Conservation (phyloP, 2,113 vertebrate genomes). For the Cercocebus atys region DNA sequence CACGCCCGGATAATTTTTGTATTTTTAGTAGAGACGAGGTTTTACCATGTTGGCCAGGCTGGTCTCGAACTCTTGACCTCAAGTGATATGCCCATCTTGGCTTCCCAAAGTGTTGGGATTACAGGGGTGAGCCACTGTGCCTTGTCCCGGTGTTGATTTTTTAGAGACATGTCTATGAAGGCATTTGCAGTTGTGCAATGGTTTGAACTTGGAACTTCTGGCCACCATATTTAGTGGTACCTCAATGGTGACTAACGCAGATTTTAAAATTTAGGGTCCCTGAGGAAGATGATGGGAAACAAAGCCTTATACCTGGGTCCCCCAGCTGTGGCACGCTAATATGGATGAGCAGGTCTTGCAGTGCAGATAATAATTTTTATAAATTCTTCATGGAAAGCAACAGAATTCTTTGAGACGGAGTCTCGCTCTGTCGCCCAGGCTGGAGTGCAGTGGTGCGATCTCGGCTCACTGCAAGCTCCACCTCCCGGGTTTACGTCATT, state of each 20-base stretch:
- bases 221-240: not conserved
- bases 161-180: slow-evolving; percentile 56
- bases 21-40: too few species aligned
- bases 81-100: too few species aligned
- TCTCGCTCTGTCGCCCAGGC: too few species aligned
- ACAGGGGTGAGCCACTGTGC: too few species aligned
- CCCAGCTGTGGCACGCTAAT: not conserved
- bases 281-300: not conserved
- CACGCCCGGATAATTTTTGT: too few species aligned
- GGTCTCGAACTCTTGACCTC: too few species aligned
- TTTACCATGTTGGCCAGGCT: too few species aligned
- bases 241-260: not conserved
- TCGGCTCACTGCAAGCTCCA: too few species aligned
- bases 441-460: too few species aligned
- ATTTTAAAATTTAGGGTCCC: not conserved
- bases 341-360: not conserved
- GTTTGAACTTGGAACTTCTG: not conserved
- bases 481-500: too few species aligned
- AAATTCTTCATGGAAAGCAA: not conserved
- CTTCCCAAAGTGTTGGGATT: too few species aligned
- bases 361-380: not conserved
- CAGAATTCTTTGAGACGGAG: not conserved
- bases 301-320: fast-evolving
- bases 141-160: not conserved
- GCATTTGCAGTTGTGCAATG: not conserved